Percentiles rank a stretch among this genome's conserved stretches.
Conservation (phyloP, 2,888 invertebrate genomes). For the Agrotis puta region DNA sequence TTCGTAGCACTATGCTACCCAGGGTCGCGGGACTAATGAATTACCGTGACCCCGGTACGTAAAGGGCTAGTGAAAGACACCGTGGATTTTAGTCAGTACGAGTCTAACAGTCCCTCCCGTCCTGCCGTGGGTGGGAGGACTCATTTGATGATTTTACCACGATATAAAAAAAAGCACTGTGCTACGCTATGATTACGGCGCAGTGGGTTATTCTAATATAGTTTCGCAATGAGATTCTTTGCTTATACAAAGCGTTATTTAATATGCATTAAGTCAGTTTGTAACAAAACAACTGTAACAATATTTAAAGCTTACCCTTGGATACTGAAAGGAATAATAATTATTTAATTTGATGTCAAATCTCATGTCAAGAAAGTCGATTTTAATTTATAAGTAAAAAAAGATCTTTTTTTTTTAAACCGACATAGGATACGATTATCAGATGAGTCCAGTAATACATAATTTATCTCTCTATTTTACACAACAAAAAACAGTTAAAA, state of each 20-base stretch:
- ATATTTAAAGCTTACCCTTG: not conserved
- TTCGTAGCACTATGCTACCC: conserved; percentile 1
- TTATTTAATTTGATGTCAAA: not conserved
- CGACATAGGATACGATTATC: not conserved
- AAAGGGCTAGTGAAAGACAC: no score
- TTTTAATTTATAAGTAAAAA: no score
- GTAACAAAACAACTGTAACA: not conserved
- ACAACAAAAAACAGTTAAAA: not conserved
- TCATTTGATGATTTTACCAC: no score
- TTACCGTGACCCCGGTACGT: no score
- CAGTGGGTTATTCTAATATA: not conserved
- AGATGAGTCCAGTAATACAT: not conserved
- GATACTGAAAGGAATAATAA: not conserved
- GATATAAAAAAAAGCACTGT: no score
- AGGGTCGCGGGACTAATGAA: no score
- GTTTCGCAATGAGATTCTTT: conserved; percentile 4
- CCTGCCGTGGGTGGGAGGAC: no score
- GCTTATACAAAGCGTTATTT: no score
- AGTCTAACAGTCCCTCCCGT: no score
- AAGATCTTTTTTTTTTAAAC: not conserved
- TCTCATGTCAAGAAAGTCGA: not conserved
- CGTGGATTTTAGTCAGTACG: no score
- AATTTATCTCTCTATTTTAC: not conserved
- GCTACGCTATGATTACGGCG: conserved; percentile 23
- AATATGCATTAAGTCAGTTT: no score